Base-by-base conservation (phyloP, 2,797 vertebrate species). In the Spinus olivaceus region DNA sequence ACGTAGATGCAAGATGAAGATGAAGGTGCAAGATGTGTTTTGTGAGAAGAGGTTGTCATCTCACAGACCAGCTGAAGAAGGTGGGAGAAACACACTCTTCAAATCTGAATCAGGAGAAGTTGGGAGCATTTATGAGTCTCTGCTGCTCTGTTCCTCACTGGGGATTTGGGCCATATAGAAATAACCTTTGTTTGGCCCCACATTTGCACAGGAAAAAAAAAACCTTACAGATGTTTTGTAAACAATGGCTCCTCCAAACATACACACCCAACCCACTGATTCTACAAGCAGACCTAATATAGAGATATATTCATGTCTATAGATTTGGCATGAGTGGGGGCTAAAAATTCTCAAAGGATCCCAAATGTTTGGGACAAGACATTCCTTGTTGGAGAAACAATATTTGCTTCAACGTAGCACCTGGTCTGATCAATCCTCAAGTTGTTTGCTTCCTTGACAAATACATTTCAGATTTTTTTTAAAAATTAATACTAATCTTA, bases 111-210 rank as follows among this genome's bases (percentile, higher is more conserved):
- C 22, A 67, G 39, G 24, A 82, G 39, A 3, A 78, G 10, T 22
- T 71, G 56, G 0, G 4, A 65, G n/a, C 37, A 84, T n/a, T 23
- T 64, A 23, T 0, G 1, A 71, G 23, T 14, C 30, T 49, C 41
- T 66, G 18, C 53, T 61, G 35, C 65, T 88, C 33, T 78, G 21
- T 47, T 64, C 46, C 46, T 74, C 12, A 3, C 4, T 59, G 21
- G 15, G 11, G 8, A 63, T 76, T 86, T 81, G 41, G 41, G 25
- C 17, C 47, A 28, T 4, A 6, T 23, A 80, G 51, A 79, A 84
- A 84, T 49, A 64, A 15, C 44, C 41, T 59, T 64, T 32, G 2
- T 49, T 71, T 57, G 35, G 27, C 14, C 47, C 39, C 17, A 46
- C 14, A 23, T 47, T 64, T 76, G 24, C 35, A 59, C 65, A 44